Evolutionary conservation across 2,113 vertebrate genomes (phyloP), one percentile per base, ranked within the genome.

Genomic region (Tragelaphus buxtoni): DNA sequence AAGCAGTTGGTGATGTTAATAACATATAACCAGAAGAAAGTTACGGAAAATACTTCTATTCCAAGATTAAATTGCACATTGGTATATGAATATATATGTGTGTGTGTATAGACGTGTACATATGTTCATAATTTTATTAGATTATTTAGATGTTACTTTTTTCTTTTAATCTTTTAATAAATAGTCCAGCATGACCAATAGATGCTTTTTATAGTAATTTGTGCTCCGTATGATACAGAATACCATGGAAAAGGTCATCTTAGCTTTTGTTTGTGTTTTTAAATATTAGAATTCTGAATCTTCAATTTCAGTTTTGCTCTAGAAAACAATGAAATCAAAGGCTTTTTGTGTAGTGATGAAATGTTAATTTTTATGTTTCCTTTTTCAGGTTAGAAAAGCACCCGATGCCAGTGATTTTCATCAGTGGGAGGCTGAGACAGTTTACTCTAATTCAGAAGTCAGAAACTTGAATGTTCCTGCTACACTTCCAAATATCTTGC

Each of bases 361-460:
- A 94, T 97, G 84, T 10, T 53, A 0, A 4, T 95, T 96, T 47
- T 13, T 28, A 14, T 39, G 82, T 81, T 95, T 98, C 88, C 63
- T n/a, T 97, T 98, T 98, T 65, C 98, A 99, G 99, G 98, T 98
- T 95, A 98, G 98, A 91, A 99, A 98, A 32, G 97, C 95, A 79
- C 95, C 94, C 39, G 95, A 24, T 26, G 32, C 88, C 55, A 96
- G 97, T 79, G 98, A 98, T 0, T n/a, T 96, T 93, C 96, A 98
- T 2, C 35, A 86, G 2, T 90, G 12, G 35, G 97, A 98, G 79
- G 58, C 80, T 79, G 97, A 98, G 55, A 96, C 95, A 47, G 56
- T 93, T 95, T 97, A 96, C 72, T 96, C 56, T 86, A 92, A 87
- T 96, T 95, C 97, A 83, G 98, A 98, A 96, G 96, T 98, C 45